Evolutionary conservation across 92 coral and sea anemone genomes (phyloP).

Genomic region (Parazoanthus darwini): DNA sequence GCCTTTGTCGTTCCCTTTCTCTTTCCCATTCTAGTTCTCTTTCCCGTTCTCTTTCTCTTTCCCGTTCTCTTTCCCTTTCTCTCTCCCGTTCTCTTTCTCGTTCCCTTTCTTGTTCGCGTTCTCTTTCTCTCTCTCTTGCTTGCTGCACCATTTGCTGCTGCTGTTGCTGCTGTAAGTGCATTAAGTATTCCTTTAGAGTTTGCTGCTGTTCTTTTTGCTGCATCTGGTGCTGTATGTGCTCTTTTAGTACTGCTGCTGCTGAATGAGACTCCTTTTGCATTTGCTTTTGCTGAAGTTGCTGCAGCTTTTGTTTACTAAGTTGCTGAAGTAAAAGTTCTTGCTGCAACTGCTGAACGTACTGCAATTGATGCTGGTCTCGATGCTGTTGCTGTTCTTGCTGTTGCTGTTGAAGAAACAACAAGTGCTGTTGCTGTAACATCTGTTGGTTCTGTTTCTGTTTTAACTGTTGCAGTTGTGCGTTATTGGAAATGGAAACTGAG

Average conservation of each 20-base stretch:
- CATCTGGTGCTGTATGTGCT: conserved; percentile 68
- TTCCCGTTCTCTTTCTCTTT: conserved; percentile 42
- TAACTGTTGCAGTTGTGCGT: conserved; percentile 78
- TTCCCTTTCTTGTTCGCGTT: conserved; percentile 20
- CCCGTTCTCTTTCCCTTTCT: conserved; percentile 58
- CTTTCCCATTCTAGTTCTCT: conserved; percentile 33
- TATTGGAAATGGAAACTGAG: conserved; percentile 75
- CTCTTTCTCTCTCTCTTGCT: conserved; percentile 57
- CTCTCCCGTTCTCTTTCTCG: conserved; percentile 26
- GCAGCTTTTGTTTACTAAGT: conserved; percentile 74
- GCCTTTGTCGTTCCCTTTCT: conserved; percentile 56
- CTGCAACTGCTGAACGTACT: conserved; percentile 82
- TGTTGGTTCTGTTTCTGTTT: conserved; percentile 85
- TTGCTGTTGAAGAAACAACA: conserved; percentile 78
- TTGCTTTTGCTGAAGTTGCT: conserved; percentile 74
- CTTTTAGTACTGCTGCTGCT: conserved; percentile 70
- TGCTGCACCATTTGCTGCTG: conserved; percentile 73
- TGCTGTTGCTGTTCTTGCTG: conserved; percentile 60
- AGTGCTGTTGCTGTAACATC: conserved; percentile 89
- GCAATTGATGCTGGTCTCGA: conserved; percentile 69
- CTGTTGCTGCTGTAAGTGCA: conserved; percentile 47
- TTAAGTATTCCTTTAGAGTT: conserved; percentile 48
- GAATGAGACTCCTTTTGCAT: conserved; percentile 79
- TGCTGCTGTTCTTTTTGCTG: conserved; percentile 50
- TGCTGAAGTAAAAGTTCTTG: conserved; percentile 89